Percentiles rank a stretch among this genome's conserved stretches.
These are phyloP conservation scores for Sinodicranocentrus sp. DNA, from an alignment of 2,888 invertebrate species.

Conservation along the genomic window DNA sequence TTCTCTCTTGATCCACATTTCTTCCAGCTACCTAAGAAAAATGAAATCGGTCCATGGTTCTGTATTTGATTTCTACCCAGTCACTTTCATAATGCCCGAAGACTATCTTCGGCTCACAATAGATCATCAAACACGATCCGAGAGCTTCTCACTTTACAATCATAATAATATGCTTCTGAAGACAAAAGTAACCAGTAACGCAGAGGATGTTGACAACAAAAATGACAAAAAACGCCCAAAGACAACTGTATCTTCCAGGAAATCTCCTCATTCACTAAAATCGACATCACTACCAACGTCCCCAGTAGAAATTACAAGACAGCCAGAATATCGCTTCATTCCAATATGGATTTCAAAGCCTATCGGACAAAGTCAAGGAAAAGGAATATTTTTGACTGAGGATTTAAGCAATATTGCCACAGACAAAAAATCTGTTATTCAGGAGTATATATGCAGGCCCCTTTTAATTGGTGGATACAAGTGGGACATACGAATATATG, in stretches of 20 bases:
- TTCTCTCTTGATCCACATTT: not conserved
- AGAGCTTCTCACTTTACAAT: not conserved
- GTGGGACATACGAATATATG: slow-evolving; percentile 92
- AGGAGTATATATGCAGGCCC: slow-evolving; percentile 88
- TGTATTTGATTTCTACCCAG: slow-evolving; percentile 89
- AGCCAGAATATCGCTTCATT: slow-evolving; percentile 1
- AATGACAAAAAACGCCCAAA: not conserved
- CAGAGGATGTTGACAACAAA: no score
- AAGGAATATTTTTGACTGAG: slow-evolving; percentile 88
- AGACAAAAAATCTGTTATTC: slow-evolving; percentile 88
- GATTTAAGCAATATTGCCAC: slow-evolving; percentile 88
- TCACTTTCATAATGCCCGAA: slow-evolving; percentile 65
- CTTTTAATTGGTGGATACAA: slow-evolving; percentile 92
- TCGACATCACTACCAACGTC: slow-evolving; percentile 72
- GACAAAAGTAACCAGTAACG: not conserved
- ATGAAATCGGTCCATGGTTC: slow-evolving; percentile 90
- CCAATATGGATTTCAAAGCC: slow-evolving; percentile 90
- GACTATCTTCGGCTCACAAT: slow-evolving; percentile 57
- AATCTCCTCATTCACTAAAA: no score
- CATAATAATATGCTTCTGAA: slow-evolving; percentile 7
- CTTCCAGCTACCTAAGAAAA: slow-evolving; percentile 81
- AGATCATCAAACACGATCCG: slow-evolving; percentile 52
- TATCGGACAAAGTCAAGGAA: slow-evolving; percentile 90
- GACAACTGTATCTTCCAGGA: not conserved
- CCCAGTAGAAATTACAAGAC: no score